A percentile compares a stretch with the other conserved stretches of the same genome.
phyloP scores from a whole-genome alignment of 2,797 vertebrate species.

The Semaprochilodus insignis region DNA sequence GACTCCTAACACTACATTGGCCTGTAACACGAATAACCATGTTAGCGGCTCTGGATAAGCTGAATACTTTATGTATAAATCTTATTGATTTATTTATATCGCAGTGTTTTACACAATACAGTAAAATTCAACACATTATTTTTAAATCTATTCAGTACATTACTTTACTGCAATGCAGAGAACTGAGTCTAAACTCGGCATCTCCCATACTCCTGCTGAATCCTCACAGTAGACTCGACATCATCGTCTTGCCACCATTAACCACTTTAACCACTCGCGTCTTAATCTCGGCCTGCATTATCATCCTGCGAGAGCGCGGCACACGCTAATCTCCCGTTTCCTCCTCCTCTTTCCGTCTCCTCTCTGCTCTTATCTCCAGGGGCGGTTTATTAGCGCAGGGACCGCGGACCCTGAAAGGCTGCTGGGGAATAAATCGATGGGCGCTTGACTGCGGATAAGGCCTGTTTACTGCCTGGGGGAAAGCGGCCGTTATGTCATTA shows the following conservation, averaged over 20 bases:
- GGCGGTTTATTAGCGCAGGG: constrained; percentile 5
- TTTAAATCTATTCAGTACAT: background rate
- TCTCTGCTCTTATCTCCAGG: constrained; percentile 31
- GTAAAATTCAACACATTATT: background rate
- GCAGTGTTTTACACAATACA: no score
- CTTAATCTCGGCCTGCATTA: constrained; percentile 18
- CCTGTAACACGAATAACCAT: no score
- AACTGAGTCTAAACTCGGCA: background rate
- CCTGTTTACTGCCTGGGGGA: constrained; percentile 26
- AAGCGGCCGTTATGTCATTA: constrained; percentile 33
- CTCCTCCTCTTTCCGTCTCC: constrained; percentile 8
- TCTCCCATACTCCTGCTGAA: background rate
- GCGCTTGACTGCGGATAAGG: constrained; percentile 37
- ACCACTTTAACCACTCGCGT: background rate
- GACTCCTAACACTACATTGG: no score
- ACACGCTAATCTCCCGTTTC: constrained; percentile 18
- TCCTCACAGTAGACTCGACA: background rate
- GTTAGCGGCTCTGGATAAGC: no score
- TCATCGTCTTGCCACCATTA: constrained; percentile 23
- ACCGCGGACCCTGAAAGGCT: background rate
- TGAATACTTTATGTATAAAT: no score
- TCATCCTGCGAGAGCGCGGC: constrained; percentile 8
- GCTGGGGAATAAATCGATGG: constrained; percentile 36
- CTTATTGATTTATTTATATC: no score
- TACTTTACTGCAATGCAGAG: background rate